phyloP scores from a whole-genome alignment of 1,140 invertebrate genomes.

The Palaemon carinicauda region DNA sequence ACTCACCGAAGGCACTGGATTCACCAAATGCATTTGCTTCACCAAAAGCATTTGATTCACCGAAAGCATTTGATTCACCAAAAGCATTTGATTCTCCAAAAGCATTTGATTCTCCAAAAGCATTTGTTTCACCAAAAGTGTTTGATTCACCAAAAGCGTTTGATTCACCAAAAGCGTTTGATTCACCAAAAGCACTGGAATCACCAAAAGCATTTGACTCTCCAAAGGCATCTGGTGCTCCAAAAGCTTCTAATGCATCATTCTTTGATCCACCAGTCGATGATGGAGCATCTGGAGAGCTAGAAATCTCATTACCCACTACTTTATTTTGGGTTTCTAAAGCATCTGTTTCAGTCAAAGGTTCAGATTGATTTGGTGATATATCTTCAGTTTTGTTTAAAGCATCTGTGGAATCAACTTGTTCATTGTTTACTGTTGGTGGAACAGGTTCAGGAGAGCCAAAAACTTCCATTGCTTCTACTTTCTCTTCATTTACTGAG shows the following conservation, averaged over 20 bases:
- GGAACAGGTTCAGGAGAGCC: slow-evolving; percentile 41
- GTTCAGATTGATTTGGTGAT: slow-evolving; percentile 24
- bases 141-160: slow-evolving; percentile 57
- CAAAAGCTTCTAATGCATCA: slow-evolving; percentile 37
- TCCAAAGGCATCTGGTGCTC: slow-evolving; percentile 38
- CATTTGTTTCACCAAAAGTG: slow-evolving; percentile 57
- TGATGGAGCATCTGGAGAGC: slow-evolving; percentile 18
- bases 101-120: slow-evolving; percentile 58
- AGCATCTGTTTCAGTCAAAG: background rate
- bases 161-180: slow-evolving; percentile 56
- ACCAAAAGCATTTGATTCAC: slow-evolving; percentile 55
- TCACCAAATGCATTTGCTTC: slow-evolving; percentile 57
- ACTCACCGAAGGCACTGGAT: background rate
- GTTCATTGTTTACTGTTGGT: slow-evolving; percentile 31
- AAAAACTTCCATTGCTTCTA: slow-evolving; percentile 43
- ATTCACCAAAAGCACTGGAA: slow-evolving; percentile 59
- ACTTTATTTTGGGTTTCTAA: slow-evolving; percentile 29
- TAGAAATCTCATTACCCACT: slow-evolving; percentile 16
- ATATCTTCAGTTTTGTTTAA: slow-evolving; percentile 22
- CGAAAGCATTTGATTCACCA: slow-evolving; percentile 55
- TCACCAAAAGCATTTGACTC: slow-evolving; percentile 48
- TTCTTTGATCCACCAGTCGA: background rate
- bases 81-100: slow-evolving; percentile 57
- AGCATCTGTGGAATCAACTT: background rate
- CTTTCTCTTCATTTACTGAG: slow-evolving; percentile 30